phyloP scores from a whole-genome alignment of 2,888 invertebrate species.

The Conchocele bisecta region DNA sequence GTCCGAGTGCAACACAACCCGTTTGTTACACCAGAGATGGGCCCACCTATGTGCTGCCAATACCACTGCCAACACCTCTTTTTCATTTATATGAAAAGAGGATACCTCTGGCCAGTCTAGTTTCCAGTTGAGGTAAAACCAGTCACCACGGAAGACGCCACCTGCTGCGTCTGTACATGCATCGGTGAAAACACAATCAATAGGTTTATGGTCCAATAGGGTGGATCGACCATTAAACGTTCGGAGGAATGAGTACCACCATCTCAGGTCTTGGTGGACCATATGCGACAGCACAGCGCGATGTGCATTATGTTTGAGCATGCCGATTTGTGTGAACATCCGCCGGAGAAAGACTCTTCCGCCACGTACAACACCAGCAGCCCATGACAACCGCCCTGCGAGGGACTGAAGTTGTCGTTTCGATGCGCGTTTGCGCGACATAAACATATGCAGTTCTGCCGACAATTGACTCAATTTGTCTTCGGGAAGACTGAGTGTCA shows the following conservation, averaged over 20 bases:
- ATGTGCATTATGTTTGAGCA: slow-evolving; percentile 5
- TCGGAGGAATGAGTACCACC: slow-evolving; percentile 20
- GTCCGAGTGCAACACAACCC: slow-evolving; percentile 12
- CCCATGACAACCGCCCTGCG: slow-evolving; percentile 30
- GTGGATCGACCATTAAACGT: slow-evolving; percentile 34
- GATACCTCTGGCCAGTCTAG: slow-evolving; percentile 6
- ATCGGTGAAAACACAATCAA: slow-evolving; percentile 27
- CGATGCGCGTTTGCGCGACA: slow-evolving; percentile 7
- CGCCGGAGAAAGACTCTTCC: slow-evolving; percentile 31
- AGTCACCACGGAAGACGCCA: slow-evolving; percentile 3
- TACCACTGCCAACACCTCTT: slow-evolving; percentile 11
- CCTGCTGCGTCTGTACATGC: slow-evolving; percentile 21
- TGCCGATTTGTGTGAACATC: background rate
- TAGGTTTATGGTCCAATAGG: slow-evolving; percentile 15
- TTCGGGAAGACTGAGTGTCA: slow-evolving; percentile 12
- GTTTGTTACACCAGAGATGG: slow-evolving; percentile 7
- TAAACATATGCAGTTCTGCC: background rate
- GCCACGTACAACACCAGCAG: slow-evolving; percentile 26
- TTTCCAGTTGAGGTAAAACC: slow-evolving; percentile 28
- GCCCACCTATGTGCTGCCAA: slow-evolving; percentile 20
- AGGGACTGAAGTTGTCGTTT: slow-evolving; percentile 23
- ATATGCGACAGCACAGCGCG: background rate
- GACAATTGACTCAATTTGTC: slow-evolving; percentile 1
- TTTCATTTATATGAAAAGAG: slow-evolving; percentile 19
- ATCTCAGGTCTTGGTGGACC: slow-evolving; percentile 9